Conservation (phyloP, 2,888 invertebrate species). For the Synergus gifuensis region DNA sequence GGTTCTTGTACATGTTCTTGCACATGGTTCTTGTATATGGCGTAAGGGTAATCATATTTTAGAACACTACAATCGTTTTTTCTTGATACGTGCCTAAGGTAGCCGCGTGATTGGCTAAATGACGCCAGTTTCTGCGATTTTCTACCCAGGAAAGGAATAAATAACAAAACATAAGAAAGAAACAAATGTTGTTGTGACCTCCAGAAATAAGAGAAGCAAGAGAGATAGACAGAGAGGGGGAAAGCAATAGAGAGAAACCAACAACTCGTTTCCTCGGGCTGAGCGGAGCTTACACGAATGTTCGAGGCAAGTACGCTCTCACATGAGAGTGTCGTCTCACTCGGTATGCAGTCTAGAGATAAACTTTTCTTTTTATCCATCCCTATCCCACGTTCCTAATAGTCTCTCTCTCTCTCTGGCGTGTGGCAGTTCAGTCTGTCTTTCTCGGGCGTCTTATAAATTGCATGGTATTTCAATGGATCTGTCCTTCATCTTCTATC, state of each 20-base stretch:
- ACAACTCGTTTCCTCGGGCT: conserved; percentile 43
- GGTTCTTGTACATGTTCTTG: no score
- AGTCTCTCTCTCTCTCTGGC: conserved; percentile 44
- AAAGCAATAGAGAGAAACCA: conserved; percentile 38
- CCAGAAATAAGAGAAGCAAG: not conserved
- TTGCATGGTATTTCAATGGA: conserved; percentile 59
- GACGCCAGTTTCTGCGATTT: not conserved
- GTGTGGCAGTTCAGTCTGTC: conserved; percentile 59
- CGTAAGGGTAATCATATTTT: no score
- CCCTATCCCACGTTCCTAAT: conserved; percentile 10
- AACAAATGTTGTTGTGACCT: not conserved
- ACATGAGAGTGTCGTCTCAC: conserved; percentile 38
- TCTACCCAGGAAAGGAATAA: not conserved
- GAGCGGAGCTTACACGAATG: conserved; percentile 41
- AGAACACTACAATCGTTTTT: no score
- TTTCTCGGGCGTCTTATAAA: conserved; percentile 54
- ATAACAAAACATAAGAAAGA: not conserved
- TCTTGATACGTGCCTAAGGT: not conserved
- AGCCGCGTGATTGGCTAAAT: not conserved
- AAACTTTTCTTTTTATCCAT: conserved; percentile 48
- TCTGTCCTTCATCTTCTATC: conserved; percentile 58
- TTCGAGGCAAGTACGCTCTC: not conserved
- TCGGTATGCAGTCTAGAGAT: conserved; percentile 55
- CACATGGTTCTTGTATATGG: no score
- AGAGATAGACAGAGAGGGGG: not conserved